Evolutionary conservation across 2,888 invertebrate species (phyloP), one percentile per base, ranked within the genome.

Genomic region (Cryptocheilus praepositus): DNA sequence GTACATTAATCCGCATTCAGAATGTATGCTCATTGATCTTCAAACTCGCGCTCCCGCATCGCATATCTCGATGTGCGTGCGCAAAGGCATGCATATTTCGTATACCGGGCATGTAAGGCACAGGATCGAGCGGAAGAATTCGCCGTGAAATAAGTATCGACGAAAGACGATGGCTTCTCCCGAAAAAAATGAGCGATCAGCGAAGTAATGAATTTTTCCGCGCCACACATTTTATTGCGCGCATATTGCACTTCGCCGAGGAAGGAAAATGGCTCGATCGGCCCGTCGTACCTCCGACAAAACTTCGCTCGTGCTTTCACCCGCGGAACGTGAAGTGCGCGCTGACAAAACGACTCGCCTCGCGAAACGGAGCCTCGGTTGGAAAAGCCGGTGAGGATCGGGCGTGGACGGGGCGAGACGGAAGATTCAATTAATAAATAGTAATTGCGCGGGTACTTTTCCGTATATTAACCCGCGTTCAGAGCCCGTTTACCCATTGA

Each of bases 401-500:
- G 2, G 16, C 18, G 36, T 13, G 11, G 4, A 36, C 18, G 19
- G 18, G 13, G 36, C 13, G 36, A 36, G 36, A 16, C 18, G 58
- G 61, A 53, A 67, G 25, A 55, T 60, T 45, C 55, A 45, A 55
- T 49, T 59, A 59, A 49, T 16, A 58, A 36, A 60, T 44, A 57
- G 64, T 61, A 68, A 68, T 64, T 58, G 68, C 55, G 62, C 60
- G 56, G 52, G 49, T 49, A 68, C 64, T 61, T 68, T 61, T 65
- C 51, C 63, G 64, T 52, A 53, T 61, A 65, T 61, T 68, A 68
- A 55, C 55, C 51, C 68, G 22, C 22, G 45, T 22, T 58, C 57
- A 57, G 73, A 74, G 69, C 70, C 70, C 70, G 72, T 71, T 76
- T 74, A 71, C 68, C 76, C 74, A 78, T 76, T 70, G 71, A 76